Evolutionary conservation across 2,888 invertebrate species (phyloP), one percentile per base, ranked within the genome.

Genomic region (Mythimna loreyi): DNA sequence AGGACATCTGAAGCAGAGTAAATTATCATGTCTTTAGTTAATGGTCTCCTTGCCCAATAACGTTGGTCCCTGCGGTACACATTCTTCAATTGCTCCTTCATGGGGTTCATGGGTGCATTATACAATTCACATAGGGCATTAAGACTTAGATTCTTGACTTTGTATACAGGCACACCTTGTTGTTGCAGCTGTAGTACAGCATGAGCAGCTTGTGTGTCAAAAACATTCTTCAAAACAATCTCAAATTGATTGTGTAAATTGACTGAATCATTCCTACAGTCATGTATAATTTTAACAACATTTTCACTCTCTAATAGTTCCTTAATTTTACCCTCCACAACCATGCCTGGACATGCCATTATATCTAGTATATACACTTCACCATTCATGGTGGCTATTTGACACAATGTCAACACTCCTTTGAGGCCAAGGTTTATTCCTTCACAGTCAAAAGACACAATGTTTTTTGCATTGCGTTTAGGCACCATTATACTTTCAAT

Each of bases 151-250:
- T 98, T 98, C 94, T 99, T 99, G 63, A 99, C 98, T 96, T 99
- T 99, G 90, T 99, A 98, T 61, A 99, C 98, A 45, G 99, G 99
- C 86, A 98, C 98, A 74, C 97, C 97, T 72, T 98, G 98, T 86
- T 98, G 98, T 94, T 99, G 99, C 88, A 97, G 97, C 88, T 99
- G 98, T 59, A 99, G 94, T 16, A 99, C 98, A 64, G 99, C 98
- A 92, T 99, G 98, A 52, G 99, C 99, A 47, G 98, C 98, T 96
- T 98, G 99, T 45, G 99, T 99, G 91, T 99, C 99, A 91, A 99
- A 99, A 61, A 99, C 98, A 93, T 98, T 98, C 78, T 97, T 97
- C 85, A 99, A 93, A 64, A 97, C 97, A 79, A 99, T 98, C 81
- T 98, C 98, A 96, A 97, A 99, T 90, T 99, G 99, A 90, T 97